Percentiles rank a stretch among this genome's conserved stretches.
Conservation (phyloP, 1,140 invertebrate genomes). For the Ceratitis capitata region DNA sequence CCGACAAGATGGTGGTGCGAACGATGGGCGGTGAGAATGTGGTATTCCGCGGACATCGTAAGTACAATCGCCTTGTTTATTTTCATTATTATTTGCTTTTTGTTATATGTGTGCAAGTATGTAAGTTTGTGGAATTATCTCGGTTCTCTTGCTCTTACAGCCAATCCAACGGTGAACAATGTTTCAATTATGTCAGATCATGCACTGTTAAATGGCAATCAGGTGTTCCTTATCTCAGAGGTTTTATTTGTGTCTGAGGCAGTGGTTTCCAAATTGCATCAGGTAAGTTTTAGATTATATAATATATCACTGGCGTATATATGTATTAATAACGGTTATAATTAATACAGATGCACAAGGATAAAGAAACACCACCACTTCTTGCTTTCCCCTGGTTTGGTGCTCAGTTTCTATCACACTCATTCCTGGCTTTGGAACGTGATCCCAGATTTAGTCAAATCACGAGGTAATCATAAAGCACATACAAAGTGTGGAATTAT, state of each 20-base stretch:
- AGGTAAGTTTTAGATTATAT: slow-evolving; percentile 55
- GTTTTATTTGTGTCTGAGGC: slow-evolving; percentile 71
- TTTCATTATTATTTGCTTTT: background rate
- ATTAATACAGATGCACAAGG: slow-evolving; percentile 66
- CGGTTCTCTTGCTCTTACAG: slow-evolving; percentile 52
- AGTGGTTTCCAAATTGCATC: slow-evolving; percentile 70
- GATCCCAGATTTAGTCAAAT: slow-evolving; percentile 69
- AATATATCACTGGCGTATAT: background rate
- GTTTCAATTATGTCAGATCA: slow-evolving; percentile 70
- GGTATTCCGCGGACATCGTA: slow-evolving; percentile 69
- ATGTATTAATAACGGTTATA: background rate
- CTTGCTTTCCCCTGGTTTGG: slow-evolving; percentile 73
- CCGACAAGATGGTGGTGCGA: slow-evolving; percentile 66
- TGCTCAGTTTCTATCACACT: slow-evolving; percentile 72
- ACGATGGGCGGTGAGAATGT: slow-evolving; percentile 70
- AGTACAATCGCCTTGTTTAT: slow-evolving; percentile 53
- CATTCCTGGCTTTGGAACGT: slow-evolving; percentile 70
- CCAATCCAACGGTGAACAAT: slow-evolving; percentile 69
- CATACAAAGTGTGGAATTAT: no score
- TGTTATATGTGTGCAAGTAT: background rate
- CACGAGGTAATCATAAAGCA: slow-evolving; percentile 59
- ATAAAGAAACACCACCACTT: slow-evolving; percentile 73
- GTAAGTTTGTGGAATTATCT: background rate
- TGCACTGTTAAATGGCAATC: slow-evolving; percentile 69
- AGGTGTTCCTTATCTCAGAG: slow-evolving; percentile 72